Percentiles rank a stretch among this genome's conserved stretches.
phyloP scores from a whole-genome alignment of 2,888 invertebrate species.

The Alitta virens region DNA sequence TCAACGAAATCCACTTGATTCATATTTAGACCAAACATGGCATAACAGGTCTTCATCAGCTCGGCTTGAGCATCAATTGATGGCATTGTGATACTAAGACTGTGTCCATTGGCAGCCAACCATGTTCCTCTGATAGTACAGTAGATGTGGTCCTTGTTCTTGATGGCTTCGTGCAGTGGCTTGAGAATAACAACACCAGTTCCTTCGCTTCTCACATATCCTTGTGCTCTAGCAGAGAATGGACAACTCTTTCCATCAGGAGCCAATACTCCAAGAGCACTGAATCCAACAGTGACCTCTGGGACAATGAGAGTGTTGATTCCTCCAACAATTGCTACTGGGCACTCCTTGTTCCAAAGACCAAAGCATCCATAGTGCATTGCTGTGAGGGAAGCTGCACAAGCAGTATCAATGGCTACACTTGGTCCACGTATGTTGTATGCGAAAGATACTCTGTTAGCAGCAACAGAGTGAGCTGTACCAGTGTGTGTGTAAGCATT shows the following conservation, averaged over 20 bases:
- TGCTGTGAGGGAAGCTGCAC: slow-evolving; percentile 38
- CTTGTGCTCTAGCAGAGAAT: slow-evolving; percentile 50
- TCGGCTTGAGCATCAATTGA: slow-evolving; percentile 22
- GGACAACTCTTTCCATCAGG: slow-evolving; percentile 45
- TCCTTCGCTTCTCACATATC: slow-evolving; percentile 53
- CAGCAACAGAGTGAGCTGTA: slow-evolving; percentile 25
- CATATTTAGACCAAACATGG: slow-evolving; percentile 12
- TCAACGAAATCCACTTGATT: slow-evolving; percentile 37
- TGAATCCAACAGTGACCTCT: slow-evolving; percentile 38
- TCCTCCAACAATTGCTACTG: slow-evolving; percentile 43
- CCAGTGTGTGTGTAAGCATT: slow-evolving; percentile 24
- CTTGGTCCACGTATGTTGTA: slow-evolving; percentile 47
- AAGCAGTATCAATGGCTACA: slow-evolving; percentile 46
- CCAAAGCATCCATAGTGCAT: slow-evolving; percentile 24
- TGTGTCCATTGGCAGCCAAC: slow-evolving; percentile 49
- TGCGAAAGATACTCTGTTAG: slow-evolving; percentile 39
- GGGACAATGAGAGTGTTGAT: slow-evolving; percentile 42
- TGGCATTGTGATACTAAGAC: slow-evolving; percentile 41
- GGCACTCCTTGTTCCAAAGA: slow-evolving; percentile 24
- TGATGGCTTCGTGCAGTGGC: slow-evolving; percentile 30
- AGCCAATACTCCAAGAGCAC: slow-evolving; percentile 42
- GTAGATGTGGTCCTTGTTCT: slow-evolving; percentile 31
- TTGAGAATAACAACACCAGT: slow-evolving; percentile 49
- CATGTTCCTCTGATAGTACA: slow-evolving; percentile 37
- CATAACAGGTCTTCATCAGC: slow-evolving; percentile 18